Base-by-base conservation (phyloP, 53 echinoderm and acorn worm genomes). In the Patiria pectinifera region DNA sequence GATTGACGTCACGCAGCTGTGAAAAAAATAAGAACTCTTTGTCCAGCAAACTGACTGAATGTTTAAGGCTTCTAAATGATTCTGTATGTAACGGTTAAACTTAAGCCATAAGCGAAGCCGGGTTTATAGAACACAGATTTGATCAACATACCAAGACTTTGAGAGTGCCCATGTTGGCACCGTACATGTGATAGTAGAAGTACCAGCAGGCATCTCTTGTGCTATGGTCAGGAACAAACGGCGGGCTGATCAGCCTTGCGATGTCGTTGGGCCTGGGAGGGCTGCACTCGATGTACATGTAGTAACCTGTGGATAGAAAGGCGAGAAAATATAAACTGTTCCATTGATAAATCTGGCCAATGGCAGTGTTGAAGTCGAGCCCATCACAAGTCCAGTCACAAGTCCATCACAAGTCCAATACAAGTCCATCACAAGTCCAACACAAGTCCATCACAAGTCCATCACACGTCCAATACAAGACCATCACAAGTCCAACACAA, bases 161-260 rank as follows among this genome's bases (percentile, higher is more conserved):
- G 15, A 99, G 93, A 2, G 93, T 94, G 23, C 95, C 94, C 69
- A 99, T 95, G 23, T 95, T 84, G 9, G 91, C 61, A 4, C 99
- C 99, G 76, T 96, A 97, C 99, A 99, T 99, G 90, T 96, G 95
- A 76, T 96, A 99, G 69, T 91, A 93, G 85, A 97, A 99, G 11
- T 91, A 84, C 96, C 95, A 95, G 76, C 99, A 99, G 11, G 89
- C 62, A 6, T 43, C 48, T 18, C 82, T 81, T 3, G 94, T 95
- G 80, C 91, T 91, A 0, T 85, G 13, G 44, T 94, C 92, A 4
- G 96, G 95, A 45, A 92, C 91, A 21, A 96, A 92, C 7, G 82
- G 75, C 15, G 96, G 86, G 19, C 96, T 94, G 53, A 91, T 71
- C 15, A 99, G 91, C 11, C 99, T 84, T 13, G 96, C 96, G 4